phyloP scores from a whole-genome alignment of 2,113 vertebrate genomes.

The Labeo rohita region DNA sequence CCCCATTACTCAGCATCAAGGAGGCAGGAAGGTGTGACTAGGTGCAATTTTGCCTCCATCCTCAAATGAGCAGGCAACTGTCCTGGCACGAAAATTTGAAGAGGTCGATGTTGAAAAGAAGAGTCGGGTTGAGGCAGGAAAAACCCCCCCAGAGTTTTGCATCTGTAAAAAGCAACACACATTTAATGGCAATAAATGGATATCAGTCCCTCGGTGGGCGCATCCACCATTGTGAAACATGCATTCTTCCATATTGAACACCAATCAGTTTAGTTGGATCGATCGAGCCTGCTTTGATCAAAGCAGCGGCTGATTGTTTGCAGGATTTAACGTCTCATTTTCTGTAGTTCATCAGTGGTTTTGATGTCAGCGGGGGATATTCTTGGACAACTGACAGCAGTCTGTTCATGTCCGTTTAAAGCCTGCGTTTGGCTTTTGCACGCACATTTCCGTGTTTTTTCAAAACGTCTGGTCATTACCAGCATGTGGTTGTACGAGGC shows the following conservation, averaged over 20 bases:
- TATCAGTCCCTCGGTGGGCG: constrained; percentile 13
- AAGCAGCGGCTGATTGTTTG: background rate
- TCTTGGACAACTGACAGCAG: constrained; percentile 5
- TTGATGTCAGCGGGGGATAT: constrained; percentile 7
- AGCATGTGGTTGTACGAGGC: background rate
- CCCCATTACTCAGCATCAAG: constrained; percentile 67
- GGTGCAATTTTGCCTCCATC: constrained; percentile 54
- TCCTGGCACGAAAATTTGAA: constrained; percentile 63
- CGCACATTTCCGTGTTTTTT: background rate
- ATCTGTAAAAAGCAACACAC: constrained; percentile 10
- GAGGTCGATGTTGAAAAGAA: constrained; percentile 51
- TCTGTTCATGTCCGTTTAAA: background rate
- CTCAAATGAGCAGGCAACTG: constrained; percentile 51
- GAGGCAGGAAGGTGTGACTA: constrained; percentile 67
- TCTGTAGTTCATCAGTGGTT: constrained; percentile 14
- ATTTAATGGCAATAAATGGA: constrained; percentile 28
- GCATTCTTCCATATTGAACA: background rate
- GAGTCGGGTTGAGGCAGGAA: constrained; percentile 23
- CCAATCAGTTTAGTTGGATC: background rate
- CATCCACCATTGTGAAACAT: background rate
- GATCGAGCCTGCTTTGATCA: constrained; percentile 19
- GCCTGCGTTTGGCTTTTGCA: background rate
- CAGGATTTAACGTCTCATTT: background rate
- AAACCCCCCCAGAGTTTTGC: background rate
- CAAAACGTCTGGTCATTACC: background rate